Evolutionary conservation across 2,888 invertebrate genomes (phyloP).

Genomic region (Lysandra coridon): DNA sequence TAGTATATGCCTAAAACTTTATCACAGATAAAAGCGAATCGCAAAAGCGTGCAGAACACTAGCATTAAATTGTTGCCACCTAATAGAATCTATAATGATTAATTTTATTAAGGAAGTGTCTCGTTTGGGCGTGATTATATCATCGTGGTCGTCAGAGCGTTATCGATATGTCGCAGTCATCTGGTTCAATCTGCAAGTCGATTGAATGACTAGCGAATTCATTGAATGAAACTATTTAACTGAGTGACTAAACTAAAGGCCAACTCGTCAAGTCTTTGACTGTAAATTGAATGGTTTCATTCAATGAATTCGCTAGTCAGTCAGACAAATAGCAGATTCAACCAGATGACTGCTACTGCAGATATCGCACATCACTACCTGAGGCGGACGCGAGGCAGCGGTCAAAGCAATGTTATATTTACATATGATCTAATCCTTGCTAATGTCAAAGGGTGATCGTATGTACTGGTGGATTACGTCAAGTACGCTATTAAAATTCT

Average conservation of each 20-base stretch:
- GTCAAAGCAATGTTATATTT: conserved; percentile 36
- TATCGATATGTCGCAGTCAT: neutral
- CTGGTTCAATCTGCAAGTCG: no score
- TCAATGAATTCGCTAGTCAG: no score
- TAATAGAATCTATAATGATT: neutral
- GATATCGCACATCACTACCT: conserved; percentile 19
- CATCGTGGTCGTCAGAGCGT: neutral
- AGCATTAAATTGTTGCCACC: neutral
- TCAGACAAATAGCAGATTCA: no score
- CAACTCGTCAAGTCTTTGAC: no score
- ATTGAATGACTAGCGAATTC: no score
- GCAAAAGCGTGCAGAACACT: neutral
- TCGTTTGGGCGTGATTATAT: conserved; percentile 11
- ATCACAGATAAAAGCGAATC: neutral
- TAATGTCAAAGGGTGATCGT: conserved; percentile 32
- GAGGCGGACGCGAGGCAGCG: conserved; percentile 17
- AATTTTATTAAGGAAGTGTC: conserved; percentile 2
- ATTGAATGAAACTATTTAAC: no score
- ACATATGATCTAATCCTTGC: conserved; percentile 38
- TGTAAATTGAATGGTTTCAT: no score
- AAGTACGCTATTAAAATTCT: conserved; percentile 12
- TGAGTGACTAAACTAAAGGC: no score
- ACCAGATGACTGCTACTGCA: no score
- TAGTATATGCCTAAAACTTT: neutral
- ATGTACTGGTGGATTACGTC: conserved; percentile 20